These are phyloP conservation scores for Mus musculus DNA, from an alignment of 2,113 vertebrate genomes.

Conservation along the genomic window DNA sequence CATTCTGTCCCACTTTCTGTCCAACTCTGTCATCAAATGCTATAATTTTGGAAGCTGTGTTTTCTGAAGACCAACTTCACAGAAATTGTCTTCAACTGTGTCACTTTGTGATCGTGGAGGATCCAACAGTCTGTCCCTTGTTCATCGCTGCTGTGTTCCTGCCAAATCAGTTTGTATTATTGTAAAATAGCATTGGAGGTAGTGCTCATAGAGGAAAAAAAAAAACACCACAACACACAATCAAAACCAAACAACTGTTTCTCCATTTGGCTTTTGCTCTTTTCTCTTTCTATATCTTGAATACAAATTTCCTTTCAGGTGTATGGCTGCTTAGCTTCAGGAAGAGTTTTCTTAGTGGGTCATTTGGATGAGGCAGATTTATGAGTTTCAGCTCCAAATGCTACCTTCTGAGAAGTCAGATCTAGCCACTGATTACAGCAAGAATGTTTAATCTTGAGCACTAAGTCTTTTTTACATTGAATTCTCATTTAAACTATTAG, in stretches of 20 bases:
- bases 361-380: constrained; percentile 54
- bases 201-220: not conserved
- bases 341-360: constrained; percentile 46
- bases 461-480: constrained; percentile 59
- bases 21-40: constrained; percentile 29
- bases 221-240: not conserved
- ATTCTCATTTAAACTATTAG: constrained; percentile 42
- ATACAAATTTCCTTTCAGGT: constrained; percentile 55
- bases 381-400: not conserved
- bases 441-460: constrained; percentile 46
- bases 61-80: constrained; percentile 55
- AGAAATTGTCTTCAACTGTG: constrained; percentile 44
- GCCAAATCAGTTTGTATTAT: constrained; percentile 59
- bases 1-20: not conserved
- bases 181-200: constrained; percentile 60
- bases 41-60: constrained; percentile 59
- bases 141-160: constrained; percentile 36
- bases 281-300: constrained; percentile 47
- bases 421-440: not conserved
- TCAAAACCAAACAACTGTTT: constrained; percentile 31
- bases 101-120: constrained; percentile 69
- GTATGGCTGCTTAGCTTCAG: constrained; percentile 29
- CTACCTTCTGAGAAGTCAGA: constrained; percentile 38
- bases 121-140: constrained; percentile 47
- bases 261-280: constrained; percentile 33